Percentiles rank a stretch among this genome's conserved stretches.
These are phyloP conservation scores for Takifugu ocellatus DNA, from an alignment of 2,797 vertebrate genomes.

Conservation along the genomic window DNA sequence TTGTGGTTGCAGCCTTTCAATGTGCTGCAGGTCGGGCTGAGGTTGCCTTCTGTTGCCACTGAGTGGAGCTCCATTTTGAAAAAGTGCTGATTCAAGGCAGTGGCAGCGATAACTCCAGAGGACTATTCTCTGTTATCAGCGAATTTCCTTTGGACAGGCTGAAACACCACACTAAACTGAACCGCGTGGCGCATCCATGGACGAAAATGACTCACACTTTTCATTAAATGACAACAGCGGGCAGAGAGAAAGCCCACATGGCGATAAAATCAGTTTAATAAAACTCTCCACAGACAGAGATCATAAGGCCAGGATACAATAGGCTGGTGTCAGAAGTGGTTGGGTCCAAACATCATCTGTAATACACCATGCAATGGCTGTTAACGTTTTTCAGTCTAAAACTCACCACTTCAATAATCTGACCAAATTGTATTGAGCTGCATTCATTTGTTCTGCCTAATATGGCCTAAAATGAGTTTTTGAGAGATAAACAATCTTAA, in stretches of 20 bases:
- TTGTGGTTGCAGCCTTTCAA: too few relatives aligned
- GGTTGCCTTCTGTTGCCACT: background rate
- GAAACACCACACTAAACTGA: too few relatives aligned
- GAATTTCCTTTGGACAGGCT: too few relatives aligned
- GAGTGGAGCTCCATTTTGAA: background rate
- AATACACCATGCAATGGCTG: conserved; percentile 2
- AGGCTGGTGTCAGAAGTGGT: conserved; percentile 11
- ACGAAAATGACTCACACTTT: background rate
- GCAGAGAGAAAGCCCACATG: background rate
- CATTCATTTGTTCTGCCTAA: conserved; percentile 2
- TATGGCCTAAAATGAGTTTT: background rate
- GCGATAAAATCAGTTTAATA: conserved; percentile 54
- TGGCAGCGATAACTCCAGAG: too few relatives aligned
- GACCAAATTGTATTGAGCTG: conserved; percentile 4
- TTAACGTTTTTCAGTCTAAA: conserved; percentile 3
- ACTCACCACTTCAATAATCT: background rate
- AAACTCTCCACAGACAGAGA: conserved; percentile 18
- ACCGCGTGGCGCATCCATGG: too few relatives aligned
- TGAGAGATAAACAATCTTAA: too few relatives aligned
- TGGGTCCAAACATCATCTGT: background rate
- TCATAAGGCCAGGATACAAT: conserved; percentile 47
- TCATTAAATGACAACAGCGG: background rate
- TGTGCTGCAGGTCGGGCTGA: background rate
- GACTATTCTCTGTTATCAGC: too few relatives aligned
- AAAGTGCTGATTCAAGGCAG: background rate